Evolutionary conservation across 2,113 vertebrate species (phyloP), one percentile per base, ranked within the genome.

Genomic region (Proterorhinus semilunaris): DNA sequence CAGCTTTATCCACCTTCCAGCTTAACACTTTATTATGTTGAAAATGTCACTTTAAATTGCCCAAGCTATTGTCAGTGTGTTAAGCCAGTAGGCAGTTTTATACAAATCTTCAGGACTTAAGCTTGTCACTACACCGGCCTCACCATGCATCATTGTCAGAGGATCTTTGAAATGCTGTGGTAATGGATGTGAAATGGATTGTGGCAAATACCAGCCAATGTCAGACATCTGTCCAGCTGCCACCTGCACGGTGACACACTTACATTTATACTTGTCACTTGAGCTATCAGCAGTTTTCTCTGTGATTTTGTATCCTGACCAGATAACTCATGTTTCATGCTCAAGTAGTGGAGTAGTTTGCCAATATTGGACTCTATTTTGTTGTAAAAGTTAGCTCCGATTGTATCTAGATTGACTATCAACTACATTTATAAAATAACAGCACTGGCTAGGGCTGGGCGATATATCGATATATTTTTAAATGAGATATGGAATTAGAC

Each of bases 101-200:
- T 73, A 42, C 43, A 62, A 57, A 49, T 6, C 45, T 5, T 47
- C 36, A 46, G 57, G 68, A 55, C 65, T 72, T 58, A 66, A 63
- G 67, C 66, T 76, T 5, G 42, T 66, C 53, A 49, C 43, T 54
- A 44, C 65, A 50, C 45, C 46, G 47, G 7, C 9, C 21, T 61
- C 10, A 17, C 10, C 10, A 16, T 70, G 50, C 21, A 79, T 78
- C 47, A 70, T 43, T 68, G 71, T 65, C 70, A 68, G 49, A 72
- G 54, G 62, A 65, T 53, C 43, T 72, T 54, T 62, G 46, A 78
- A 72, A 66, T 12, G 47, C 49, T 70, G 58, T 21, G 61, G 72
- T 75, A 84, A 82, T 62, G 47, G 67, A 59, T 69, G 69, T 71
- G 70, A 69, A 88, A 85, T 62, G 50, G 71, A 62, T 72, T 11